Evolutionary conservation across 2,113 vertebrate genomes (phyloP), one percentile per base, ranked within the genome.

Genomic region (Marmota monax): DNA sequence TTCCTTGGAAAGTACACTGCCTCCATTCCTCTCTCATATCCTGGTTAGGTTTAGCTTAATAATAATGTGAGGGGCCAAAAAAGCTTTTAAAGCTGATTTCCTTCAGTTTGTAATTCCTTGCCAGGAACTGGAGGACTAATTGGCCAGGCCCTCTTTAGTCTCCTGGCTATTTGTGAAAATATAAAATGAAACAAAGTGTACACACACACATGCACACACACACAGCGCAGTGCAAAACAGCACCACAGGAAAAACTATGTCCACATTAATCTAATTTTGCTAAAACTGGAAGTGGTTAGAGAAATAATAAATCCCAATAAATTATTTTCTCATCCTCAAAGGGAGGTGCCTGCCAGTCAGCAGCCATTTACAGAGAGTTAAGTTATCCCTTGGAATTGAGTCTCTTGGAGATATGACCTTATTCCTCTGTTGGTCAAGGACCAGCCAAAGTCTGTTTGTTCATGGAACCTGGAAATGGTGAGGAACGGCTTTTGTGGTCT

Each of bases 11-110:
- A 92, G 18, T 72, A 23, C 87, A 88, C 45, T 27, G 61, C 92
- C 56, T 90, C 72, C 95, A 9, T 0, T 78, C 70, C 77, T 42
- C 53, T 61, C 78, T 95, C 95, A 96, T n/a, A 94, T 94, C 82
- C 96, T 96, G 96, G 72, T 92, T 98, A 92, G 88, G 72, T 97
- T 97, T 95, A 92, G 87, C 92, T 98, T 97, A 80, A 92, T 95
- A 97, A 98, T 97, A 94, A 97, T 34, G 34, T 73, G 48, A 97
- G 70, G 45, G 95, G 96, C 96, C 97, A 98, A 97, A 96, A 98
- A 83, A 96, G 94, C 87, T 98, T 96, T 97, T 97, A 98, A 98
- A 98, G 94, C 25, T 96, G 94, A 95, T 72, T 98, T 98, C 96
- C 95, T 96, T 90, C 91, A 97, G 93, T 96, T 97, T 97, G 90